Evolutionary conservation across 2,797 vertebrate genomes (phyloP).

Genomic region (Peromyscus nudipes): DNA sequence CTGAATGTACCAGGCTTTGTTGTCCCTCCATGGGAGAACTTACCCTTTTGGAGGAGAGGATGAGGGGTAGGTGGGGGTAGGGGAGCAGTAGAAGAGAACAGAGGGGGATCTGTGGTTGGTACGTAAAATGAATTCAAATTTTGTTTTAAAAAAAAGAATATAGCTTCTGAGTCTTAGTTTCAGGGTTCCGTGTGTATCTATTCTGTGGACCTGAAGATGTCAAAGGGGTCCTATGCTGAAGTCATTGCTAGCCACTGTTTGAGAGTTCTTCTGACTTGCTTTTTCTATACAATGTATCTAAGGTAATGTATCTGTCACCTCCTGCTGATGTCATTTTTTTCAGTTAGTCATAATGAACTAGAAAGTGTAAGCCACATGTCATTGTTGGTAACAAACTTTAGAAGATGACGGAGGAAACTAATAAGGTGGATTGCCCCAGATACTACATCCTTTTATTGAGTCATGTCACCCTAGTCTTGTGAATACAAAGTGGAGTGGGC

Average conservation of each 20-base stretch:
- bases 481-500: neutral
- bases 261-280: neutral
- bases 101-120: too few relatives aligned
- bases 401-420: too few relatives aligned
- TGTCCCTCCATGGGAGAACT: too few relatives aligned
- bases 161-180: neutral
- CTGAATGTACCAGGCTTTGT: too few relatives aligned
- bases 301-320: too few relatives aligned
- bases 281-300: neutral
- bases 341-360: neutral
- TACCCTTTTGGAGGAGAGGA: too few relatives aligned
- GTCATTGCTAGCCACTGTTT: neutral
- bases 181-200: neutral
- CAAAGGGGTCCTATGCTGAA: neutral
- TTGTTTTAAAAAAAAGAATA: too few relatives aligned
- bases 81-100: too few relatives aligned
- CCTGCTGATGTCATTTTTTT: neutral
- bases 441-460: neutral
- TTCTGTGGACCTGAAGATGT: neutral
- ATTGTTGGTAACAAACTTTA: neutral
- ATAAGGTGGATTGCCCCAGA: neutral
- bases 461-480: neutral
- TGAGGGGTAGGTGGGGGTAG: too few relatives aligned
- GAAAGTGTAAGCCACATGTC: neutral
- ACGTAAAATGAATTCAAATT: too few relatives aligned